These are phyloP conservation scores for Sialis fuliginosa DNA, from an alignment of 2,888 invertebrate genomes.

Conservation along the genomic window DNA sequence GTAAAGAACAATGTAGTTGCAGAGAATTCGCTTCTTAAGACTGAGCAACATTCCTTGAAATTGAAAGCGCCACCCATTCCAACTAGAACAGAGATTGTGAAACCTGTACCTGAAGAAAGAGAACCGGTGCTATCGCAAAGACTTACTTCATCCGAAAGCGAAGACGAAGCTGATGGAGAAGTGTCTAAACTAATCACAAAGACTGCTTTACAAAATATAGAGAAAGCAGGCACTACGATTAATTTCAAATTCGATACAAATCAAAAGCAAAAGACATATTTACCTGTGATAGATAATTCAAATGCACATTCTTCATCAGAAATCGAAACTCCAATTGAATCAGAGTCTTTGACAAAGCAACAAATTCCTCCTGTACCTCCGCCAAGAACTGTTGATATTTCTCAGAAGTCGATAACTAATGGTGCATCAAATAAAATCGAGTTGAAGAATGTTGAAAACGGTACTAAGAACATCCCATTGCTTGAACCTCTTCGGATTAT, in stretches of 20 bases:
- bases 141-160: conserved; percentile 9
- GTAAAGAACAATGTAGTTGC: background rate
- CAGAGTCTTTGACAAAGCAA: conserved; percentile 2
- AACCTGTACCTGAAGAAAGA: conserved; percentile 3
- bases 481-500: conserved; percentile 2
- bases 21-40: too few relatives aligned
- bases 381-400: conserved; percentile 1
- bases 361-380: conserved; percentile 6
- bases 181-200: conserved; percentile 32
- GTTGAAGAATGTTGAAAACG: background rate
- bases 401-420: background rate
- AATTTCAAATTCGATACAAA: conserved; percentile 38
- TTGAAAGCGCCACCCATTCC: conserved; percentile 12
- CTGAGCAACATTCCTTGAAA: too few relatives aligned
- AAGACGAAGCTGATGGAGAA: conserved; percentile 12
- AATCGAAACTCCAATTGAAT: background rate
- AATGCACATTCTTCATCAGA: too few relatives aligned
- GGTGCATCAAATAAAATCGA: background rate
- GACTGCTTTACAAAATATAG: conserved; percentile 45
- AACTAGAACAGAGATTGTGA: background rate
- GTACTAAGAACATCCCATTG: background rate
- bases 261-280: conserved; percentile 17
- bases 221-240: conserved; percentile 46
- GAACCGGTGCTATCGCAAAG: conserved; percentile 9
- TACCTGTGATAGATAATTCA: conserved; percentile 16